Conservation (phyloP, 2,888 invertebrate species). For the Drosophila robusta region DNA sequence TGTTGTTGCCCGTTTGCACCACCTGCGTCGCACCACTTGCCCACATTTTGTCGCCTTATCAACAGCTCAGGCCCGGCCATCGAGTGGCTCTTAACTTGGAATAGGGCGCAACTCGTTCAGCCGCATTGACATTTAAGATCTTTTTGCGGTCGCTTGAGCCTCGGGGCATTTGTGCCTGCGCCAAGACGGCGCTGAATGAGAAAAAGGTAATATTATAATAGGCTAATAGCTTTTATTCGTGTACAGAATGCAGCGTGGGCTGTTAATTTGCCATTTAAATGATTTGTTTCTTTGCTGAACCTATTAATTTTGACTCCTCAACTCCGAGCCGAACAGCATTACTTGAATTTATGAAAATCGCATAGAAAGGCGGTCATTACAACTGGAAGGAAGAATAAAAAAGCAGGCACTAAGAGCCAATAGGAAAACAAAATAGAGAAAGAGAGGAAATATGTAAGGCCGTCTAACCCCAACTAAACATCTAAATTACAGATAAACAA, state of each 20-base stretch:
- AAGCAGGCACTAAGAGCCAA: too few relatives aligned
- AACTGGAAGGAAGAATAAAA: too few relatives aligned
- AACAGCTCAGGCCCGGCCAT: conserved; percentile 16
- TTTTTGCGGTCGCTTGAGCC: conserved; percentile 6
- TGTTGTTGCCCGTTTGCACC: conserved; percentile 27
- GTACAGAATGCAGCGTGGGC: too few relatives aligned
- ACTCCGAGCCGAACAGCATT: background rate
- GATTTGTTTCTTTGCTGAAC: too few relatives aligned
- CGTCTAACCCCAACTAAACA: too few relatives aligned
- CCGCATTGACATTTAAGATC: conserved; percentile 18
- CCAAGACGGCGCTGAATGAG: background rate
- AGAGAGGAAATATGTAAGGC: too few relatives aligned
- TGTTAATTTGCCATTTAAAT: too few relatives aligned
- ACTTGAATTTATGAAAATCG: background rate
- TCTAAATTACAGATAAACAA: too few relatives aligned
- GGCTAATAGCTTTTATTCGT: background rate
- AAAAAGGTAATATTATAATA: background rate
- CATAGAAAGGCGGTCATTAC: background rate
- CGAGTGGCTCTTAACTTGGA: conserved; percentile 20
- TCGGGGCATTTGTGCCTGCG: background rate
- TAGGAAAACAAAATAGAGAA: too few relatives aligned
- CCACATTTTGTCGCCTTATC: conserved; percentile 45
- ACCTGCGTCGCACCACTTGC: conserved; percentile 32
- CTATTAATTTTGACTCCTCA: too few relatives aligned
- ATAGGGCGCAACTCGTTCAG: background rate